phyloP scores from a whole-genome alignment of 1,140 invertebrate genomes.

The Diploscapter pachys region DNA sequence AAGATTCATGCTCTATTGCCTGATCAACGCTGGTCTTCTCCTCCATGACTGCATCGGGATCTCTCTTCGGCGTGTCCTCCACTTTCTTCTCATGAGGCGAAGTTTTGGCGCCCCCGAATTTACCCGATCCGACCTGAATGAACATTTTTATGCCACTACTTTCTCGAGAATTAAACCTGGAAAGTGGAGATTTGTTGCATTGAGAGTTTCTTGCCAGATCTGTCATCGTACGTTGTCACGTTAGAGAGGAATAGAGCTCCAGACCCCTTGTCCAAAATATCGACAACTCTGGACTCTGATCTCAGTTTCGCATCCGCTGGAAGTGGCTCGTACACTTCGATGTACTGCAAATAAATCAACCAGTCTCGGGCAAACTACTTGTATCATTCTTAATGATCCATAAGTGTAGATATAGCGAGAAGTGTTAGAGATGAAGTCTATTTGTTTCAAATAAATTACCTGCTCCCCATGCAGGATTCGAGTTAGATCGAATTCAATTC shows the following conservation, averaged over 20 bases:
- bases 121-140: constrained; percentile 72
- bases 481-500: too few species aligned
- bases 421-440: too few species aligned
- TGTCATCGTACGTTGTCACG: constrained; percentile 72
- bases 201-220: constrained; percentile 68
- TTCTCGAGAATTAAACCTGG: constrained; percentile 56
- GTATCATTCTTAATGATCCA: too few species aligned
- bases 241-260: constrained; percentile 77
- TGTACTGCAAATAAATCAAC: constrained; percentile 66
- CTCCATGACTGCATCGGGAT: constrained; percentile 72
- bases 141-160: too few species aligned
- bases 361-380: too few species aligned
- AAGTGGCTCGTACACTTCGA: constrained; percentile 78
- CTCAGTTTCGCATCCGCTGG: constrained; percentile 71
- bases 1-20: constrained; percentile 39
- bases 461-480: too few species aligned
- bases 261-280: constrained; percentile 88
- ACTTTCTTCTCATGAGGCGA: constrained; percentile 67
- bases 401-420: too few species aligned
- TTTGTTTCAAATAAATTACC: too few species aligned
- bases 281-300: constrained; percentile 68
- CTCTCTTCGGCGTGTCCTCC: constrained; percentile 67
- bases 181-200: constrained; percentile 70
- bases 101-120: constrained; percentile 77
- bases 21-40: constrained; percentile 79